Evolutionary conservation across 2,888 invertebrate genomes (phyloP).

Genomic region (Lottia scabra): DNA sequence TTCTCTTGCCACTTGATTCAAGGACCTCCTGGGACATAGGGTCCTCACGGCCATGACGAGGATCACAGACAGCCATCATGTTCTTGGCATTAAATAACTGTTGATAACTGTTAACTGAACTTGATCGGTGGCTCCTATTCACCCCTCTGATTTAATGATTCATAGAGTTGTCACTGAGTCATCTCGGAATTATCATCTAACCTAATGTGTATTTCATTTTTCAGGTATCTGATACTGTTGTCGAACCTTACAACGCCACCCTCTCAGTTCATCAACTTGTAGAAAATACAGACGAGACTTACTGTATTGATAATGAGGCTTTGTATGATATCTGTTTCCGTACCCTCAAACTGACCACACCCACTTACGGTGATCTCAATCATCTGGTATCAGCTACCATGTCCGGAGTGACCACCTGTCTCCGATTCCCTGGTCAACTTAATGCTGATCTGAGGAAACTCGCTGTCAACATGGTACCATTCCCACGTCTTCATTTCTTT

Average conservation of each 20-base stretch:
- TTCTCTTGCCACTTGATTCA: too few relatives aligned
- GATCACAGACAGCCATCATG: too few relatives aligned
- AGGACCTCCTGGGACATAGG: too few relatives aligned
- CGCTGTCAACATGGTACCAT: background rate
- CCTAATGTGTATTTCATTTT: background rate
- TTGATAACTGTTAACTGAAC: too few relatives aligned
- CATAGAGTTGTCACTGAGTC: too few relatives aligned
- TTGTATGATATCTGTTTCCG: background rate
- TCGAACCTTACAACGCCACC: background rate
- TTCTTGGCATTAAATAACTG: too few relatives aligned
- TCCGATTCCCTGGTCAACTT: background rate
- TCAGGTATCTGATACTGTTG: slow-evolving; percentile 1
- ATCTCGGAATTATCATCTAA: too few relatives aligned
- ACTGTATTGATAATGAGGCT: slow-evolving; percentile 1
- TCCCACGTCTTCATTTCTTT: slow-evolving; percentile 2
- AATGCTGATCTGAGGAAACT: slow-evolving; percentile 3
- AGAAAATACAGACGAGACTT: background rate
- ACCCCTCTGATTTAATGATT: too few relatives aligned
- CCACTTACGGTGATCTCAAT: background rate
- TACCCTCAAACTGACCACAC: background rate
- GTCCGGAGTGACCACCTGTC: background rate
- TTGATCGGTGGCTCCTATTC: too few relatives aligned
- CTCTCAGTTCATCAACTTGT: background rate
- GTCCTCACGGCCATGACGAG: too few relatives aligned
- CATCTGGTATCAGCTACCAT: background rate